A percentile compares a stretch with the other conserved stretches of the same genome.
Evolutionary conservation across 2,888 invertebrate species (phyloP).

Genomic region (Quadriops clusia): DNA sequence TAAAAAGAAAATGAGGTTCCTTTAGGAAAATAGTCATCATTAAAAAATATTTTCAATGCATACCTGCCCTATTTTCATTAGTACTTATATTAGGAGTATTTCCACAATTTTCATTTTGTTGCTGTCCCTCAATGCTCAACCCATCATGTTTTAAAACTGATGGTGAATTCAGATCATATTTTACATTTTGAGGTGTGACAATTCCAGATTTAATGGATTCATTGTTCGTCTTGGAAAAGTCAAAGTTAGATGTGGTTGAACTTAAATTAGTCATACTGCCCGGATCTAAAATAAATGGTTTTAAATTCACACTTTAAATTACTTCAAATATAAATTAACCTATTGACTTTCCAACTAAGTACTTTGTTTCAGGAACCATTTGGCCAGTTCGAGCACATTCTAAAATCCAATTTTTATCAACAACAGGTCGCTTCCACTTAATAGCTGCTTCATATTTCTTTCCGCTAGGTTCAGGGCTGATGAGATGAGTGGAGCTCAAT

Average conservation of each 20-base stretch:
- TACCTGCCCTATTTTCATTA: too few species aligned
- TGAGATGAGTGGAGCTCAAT: constrained; percentile 64
- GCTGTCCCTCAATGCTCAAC: too few species aligned
- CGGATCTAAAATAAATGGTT: not conserved
- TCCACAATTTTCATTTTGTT: too few species aligned
- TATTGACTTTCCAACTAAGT: constrained; percentile 48
- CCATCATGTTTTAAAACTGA: not conserved
- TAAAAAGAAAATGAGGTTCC: too few species aligned
- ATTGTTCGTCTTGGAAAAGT: not conserved
- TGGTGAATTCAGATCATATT: not conserved
- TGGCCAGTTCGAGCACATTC: constrained; percentile 49
- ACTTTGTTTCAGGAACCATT: constrained; percentile 43
- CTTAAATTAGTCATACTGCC: too few species aligned
- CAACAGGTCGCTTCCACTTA: constrained; percentile 77
- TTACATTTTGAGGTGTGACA: not conserved
- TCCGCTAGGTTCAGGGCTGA: constrained; percentile 61
- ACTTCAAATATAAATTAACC: constrained; percentile 24
- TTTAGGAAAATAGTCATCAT: too few species aligned
- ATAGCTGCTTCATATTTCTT: constrained; percentile 73
- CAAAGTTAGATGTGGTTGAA: not conserved
- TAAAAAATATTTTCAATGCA: too few species aligned
- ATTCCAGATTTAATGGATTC: not conserved
- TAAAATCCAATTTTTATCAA: constrained; percentile 64
- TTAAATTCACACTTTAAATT: not conserved
- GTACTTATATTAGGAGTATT: too few species aligned